phyloP scores from a whole-genome alignment of 2,113 vertebrate genomes.

The Laterallus jamaicensis region DNA sequence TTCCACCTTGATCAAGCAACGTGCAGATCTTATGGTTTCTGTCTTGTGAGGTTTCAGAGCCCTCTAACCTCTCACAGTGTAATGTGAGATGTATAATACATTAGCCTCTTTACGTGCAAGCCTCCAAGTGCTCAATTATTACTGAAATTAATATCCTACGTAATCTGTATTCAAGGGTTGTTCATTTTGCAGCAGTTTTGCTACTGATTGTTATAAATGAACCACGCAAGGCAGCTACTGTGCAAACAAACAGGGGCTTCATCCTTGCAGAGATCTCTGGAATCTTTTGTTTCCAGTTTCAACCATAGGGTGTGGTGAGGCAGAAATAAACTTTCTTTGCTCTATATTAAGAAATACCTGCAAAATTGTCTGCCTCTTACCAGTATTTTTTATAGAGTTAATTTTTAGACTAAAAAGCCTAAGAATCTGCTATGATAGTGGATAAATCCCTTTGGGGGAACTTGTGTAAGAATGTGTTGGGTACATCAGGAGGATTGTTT shows the following conservation, averaged over 20 bases:
- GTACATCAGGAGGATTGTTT: not conserved
- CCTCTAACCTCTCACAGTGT: not conserved
- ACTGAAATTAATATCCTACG: not conserved
- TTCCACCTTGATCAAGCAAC: not conserved
- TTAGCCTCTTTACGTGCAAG: not conserved
- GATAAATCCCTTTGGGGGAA: not conserved
- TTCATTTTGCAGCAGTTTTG: slow-evolving; percentile 17
- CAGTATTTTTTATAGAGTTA: not conserved
- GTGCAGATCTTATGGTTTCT: not conserved
- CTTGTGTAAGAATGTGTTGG: not conserved
- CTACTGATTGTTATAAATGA: not conserved
- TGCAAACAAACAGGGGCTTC: not conserved
- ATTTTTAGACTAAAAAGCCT: not conserved
- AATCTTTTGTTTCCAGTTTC: not conserved
- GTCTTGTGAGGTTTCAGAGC: not conserved
- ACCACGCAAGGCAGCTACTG: not conserved
- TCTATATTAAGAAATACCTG: not conserved
- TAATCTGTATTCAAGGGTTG: not conserved
- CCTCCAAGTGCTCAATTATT: not conserved
- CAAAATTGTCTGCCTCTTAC: not conserved
- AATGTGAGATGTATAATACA: not conserved
- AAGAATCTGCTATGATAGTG: not conserved
- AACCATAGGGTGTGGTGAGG: not conserved
- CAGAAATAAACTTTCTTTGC: not conserved
- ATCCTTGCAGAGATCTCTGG: not conserved